Evolutionary conservation across 2,888 invertebrate genomes (phyloP), one percentile per base, ranked within the genome.

Genomic region (Spatulosminthurus flaviceps): DNA sequence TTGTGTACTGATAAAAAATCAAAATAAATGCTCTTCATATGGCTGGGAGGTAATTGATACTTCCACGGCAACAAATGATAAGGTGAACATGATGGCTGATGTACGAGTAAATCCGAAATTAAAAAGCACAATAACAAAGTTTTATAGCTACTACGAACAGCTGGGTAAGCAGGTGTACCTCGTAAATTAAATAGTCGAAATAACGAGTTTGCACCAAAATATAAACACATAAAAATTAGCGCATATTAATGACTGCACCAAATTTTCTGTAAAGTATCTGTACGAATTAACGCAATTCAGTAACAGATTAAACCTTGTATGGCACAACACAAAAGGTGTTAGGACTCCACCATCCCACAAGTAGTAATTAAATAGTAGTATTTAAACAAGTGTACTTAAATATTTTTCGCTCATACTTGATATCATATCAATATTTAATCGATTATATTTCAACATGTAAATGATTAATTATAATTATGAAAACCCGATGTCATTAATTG

Each of bases 241-340:
- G 16, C 51, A 11, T 51, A 19, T 51, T 51, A 13, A 51, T 51
- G 51, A 51, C 51, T 51, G 16, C 5, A 51, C 16, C 1, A 5
- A 51, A 51, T n/a, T 2, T 19, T 51, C 7, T 51, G 51, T 51
- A 13, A 19, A 51, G 16, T 51, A 51, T 51, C 2, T 51, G 4
- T 19, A 51, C 16, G 16, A 51, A 51, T 51, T 51, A 19, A 51
- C 5, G 51, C n/a, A 51, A 51, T n/a, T 13, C 16, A 11, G 19
- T 19, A 11, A 19, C 5, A 51, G 51, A 51, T 19, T 11, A 51
- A 13, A 51, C 16, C 51, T 13, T 51, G 64, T 64, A 64, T 64
- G 26, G 64, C 64, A 26, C 64, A 22, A 64, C 64, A 64, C 64
- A 64, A 64, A 64, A 22, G 22, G 64, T 64, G 64, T 26, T 22